Percentiles rank a stretch among this genome's conserved stretches.
Evolutionary conservation across 2,888 invertebrate species (phyloP).

Genomic region (Troides oblongomaculatus): DNA sequence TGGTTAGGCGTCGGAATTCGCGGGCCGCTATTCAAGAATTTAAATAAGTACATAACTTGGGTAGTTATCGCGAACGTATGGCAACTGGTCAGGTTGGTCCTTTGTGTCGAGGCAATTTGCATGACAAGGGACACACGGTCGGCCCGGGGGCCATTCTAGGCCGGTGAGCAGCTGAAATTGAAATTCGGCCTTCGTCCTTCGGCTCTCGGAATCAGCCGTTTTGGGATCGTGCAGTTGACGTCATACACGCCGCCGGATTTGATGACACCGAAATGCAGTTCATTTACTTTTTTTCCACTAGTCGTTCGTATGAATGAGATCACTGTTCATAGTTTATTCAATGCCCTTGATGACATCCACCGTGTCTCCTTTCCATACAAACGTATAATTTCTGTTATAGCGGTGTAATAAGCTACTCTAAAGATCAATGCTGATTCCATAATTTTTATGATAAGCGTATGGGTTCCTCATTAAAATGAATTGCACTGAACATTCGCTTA

Average conservation of each 20-base stretch:
- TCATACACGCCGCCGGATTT: slow-evolving; percentile 8
- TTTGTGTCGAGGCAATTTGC: slow-evolving; percentile 32
- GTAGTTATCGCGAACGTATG: slow-evolving; percentile 14
- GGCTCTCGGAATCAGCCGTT: slow-evolving; percentile 12
- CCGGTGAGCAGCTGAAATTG: slow-evolving; percentile 17
- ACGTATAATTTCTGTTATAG: neutral
- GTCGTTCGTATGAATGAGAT: slow-evolving; percentile 12
- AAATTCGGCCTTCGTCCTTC: slow-evolving; percentile 28
- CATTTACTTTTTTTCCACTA: slow-evolving; percentile 3
- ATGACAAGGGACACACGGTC: slow-evolving; percentile 31
- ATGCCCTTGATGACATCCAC: neutral
- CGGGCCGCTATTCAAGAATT: slow-evolving; percentile 9
- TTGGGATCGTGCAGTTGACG: slow-evolving; percentile 13
- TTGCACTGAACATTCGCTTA: no score
- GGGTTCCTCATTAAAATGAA: no score
- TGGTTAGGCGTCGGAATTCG: slow-evolving; percentile 15
- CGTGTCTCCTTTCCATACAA: neutral
- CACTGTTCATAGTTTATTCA: neutral
- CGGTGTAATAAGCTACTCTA: no score
- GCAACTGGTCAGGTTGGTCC: slow-evolving; percentile 25
- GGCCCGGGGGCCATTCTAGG: slow-evolving; percentile 14
- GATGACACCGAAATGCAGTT: slow-evolving; percentile 25
- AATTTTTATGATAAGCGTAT: no score
- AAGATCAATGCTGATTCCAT: neutral
- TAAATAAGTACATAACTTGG: slow-evolving; percentile 19